phyloP scores from a whole-genome alignment of 30 jellyfish, hydroid and myxozoan genomes.

The Hydractinia echinata region DNA sequence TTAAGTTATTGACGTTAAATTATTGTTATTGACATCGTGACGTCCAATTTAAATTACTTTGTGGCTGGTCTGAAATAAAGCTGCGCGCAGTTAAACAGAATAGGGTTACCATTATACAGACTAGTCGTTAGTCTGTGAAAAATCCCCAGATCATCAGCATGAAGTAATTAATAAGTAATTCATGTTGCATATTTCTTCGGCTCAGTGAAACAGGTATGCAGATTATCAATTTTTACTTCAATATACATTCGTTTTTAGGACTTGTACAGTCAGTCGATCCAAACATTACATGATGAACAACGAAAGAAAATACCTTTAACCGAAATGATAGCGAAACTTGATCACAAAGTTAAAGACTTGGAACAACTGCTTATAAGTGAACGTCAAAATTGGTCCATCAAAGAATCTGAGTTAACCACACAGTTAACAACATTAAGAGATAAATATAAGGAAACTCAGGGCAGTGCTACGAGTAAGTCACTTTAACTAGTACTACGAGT shows the following conservation, averaged over 20 bases:
- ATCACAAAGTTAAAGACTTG: slow-evolving; percentile 83
- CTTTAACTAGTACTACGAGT: slow-evolving; percentile 22
- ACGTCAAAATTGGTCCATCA: slow-evolving; percentile 55
- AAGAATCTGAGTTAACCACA: slow-evolving; percentile 55
- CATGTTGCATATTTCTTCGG: no score
- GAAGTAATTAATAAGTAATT: no score
- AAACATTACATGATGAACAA: slow-evolving; percentile 54
- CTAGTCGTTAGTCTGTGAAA: no score
- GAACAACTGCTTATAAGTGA: slow-evolving; percentile 57
- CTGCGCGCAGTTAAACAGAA: no score
- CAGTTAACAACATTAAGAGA: slow-evolving; percentile 49
- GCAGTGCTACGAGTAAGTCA: slow-evolving; percentile 26
- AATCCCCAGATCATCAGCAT: no score
- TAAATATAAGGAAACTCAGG: slow-evolving; percentile 69
- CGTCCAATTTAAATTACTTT: no score
- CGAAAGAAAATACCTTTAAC: slow-evolving; percentile 42
- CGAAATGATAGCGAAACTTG: slow-evolving; percentile 60
- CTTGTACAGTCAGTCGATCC: slow-evolving; percentile 45
- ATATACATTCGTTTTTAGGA: slow-evolving; percentile 13
- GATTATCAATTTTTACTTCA: background rate
- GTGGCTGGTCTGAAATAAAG: no score
- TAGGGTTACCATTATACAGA: no score
- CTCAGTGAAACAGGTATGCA: no score
- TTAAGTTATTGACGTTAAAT: no score
- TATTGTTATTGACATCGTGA: no score